Evolutionary conservation across 2,888 invertebrate genomes (phyloP), one percentile per base, ranked within the genome.

Genomic region (Drosophila mimetica): DNA sequence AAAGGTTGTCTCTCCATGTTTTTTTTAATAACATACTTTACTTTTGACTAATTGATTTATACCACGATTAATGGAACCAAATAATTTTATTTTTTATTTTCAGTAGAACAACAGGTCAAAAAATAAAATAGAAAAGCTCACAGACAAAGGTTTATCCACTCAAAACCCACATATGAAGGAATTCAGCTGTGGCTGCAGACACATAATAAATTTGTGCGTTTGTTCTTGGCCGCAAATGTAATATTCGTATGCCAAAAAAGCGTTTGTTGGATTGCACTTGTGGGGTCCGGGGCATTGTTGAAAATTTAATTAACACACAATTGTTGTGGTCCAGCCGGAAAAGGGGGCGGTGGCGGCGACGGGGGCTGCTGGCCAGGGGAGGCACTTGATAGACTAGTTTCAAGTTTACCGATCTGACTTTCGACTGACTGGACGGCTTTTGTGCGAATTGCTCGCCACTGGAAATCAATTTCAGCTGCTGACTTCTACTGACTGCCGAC

Each of bases 221-320:
- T 80, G 77, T 71, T 75, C 80, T 73, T 69, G 34, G 41, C 64
- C 36, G 48, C 52, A 51, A 66, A 61, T 55, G 53, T 64, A 53
- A 71, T 76, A 74, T 71, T 83, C 80, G 57, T 67, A 63, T 57
- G 63, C 53, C 61, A 7, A 48, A 48, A 42, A 60, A 51, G 59
- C 61, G 42, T 65, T 72, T 66, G 59, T 57, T 71, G 28, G 53
- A 44, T 59, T 42, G 34, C 30, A 42, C 48, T 69, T 32, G 32
- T 54, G 59, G 66, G 46, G 71, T 54, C 51, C 44, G 65, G 32
- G 48, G 50, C 51, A 76, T 74, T 76, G 66, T 71, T 71, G 55
- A 72, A 81, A 69, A 72, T 76, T 78, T 82, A 82, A 85, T 82
- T 82, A 82, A 73, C 88, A 70, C 74, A 55, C 77, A 77, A 79